A percentile compares a stretch with the other conserved stretches of the same genome.
Evolutionary conservation across 2,113 vertebrate species (phyloP).

Genomic region (Pagrus major): DNA sequence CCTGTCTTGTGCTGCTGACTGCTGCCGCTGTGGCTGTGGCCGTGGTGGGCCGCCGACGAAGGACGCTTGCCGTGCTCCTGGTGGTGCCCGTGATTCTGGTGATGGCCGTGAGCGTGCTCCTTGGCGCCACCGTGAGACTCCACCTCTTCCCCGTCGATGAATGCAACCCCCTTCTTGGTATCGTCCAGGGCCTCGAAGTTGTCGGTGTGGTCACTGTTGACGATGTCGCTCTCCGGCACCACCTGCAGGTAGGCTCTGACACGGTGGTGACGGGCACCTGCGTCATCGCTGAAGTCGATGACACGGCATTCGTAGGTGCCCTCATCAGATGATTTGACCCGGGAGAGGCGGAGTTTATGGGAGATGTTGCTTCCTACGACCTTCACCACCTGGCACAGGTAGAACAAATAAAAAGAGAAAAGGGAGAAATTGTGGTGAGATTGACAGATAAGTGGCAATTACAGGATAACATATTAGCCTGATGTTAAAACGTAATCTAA

Average conservation of each 20-base stretch:
- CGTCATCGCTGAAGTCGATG: slow-evolving; percentile 93
- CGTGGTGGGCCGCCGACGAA: slow-evolving; percentile 70
- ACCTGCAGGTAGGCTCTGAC: slow-evolving; percentile 95
- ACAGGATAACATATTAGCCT: no score
- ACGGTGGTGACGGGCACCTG: slow-evolving; percentile 90
- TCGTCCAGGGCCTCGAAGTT: slow-evolving; percentile 71
- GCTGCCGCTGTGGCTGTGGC: slow-evolving; percentile 81
- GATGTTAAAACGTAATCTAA: no score
- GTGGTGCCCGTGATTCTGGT: slow-evolving; percentile 79
- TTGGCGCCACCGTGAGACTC: slow-evolving; percentile 76
- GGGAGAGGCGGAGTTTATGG: slow-evolving; percentile 95
- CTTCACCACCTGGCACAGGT: slow-evolving; percentile 89
- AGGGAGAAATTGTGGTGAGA: not conserved
- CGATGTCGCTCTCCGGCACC: slow-evolving; percentile 79
- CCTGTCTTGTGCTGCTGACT: slow-evolving; percentile 83
- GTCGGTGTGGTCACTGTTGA: slow-evolving; percentile 14
- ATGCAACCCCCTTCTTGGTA: slow-evolving; percentile 61
- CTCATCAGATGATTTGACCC: slow-evolving; percentile 92
- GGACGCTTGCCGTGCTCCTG: slow-evolving; percentile 71
- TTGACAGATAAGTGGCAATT: not conserved
- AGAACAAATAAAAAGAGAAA: not conserved
- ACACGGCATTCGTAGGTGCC: slow-evolving; percentile 96
- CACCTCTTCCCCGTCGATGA: not conserved
- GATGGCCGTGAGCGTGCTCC: slow-evolving; percentile 65
- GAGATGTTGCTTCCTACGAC: slow-evolving; percentile 98